Conservation (phyloP, 1,140 invertebrate genomes). For the Ganaspis sp. region DNA sequence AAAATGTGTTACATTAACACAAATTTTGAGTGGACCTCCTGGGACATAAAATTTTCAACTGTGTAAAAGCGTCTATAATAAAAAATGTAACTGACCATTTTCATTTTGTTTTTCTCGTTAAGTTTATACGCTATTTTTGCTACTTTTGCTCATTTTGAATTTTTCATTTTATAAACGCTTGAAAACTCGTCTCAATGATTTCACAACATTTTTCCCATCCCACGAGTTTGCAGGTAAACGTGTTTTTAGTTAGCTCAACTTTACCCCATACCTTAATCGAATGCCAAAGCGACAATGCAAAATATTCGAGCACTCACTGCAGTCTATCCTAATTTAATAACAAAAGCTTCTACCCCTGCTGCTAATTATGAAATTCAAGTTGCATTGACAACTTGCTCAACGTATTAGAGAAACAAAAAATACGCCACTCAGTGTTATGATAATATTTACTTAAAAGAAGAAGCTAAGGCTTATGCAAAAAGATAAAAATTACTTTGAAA, state of each 20-base stretch:
- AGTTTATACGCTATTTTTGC: no score
- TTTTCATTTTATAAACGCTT: background rate
- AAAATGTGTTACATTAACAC: no score
- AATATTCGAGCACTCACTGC: background rate
- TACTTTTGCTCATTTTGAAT: no score
- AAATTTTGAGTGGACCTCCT: no score
- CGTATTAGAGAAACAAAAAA: background rate
- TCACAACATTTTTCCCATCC: background rate
- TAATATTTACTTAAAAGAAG: no score
- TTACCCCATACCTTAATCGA: background rate
- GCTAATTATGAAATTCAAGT: background rate
- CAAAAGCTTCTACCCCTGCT: background rate
- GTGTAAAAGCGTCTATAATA: no score
- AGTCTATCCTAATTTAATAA: background rate
- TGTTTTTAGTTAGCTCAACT: constrained; percentile 6
- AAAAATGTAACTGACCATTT: background rate
- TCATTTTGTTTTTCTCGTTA: background rate
- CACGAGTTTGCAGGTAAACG: background rate
- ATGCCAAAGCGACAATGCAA: background rate
- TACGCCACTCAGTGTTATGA: no score
- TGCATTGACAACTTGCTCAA: background rate
- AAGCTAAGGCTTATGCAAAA: no score
- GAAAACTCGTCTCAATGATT: background rate
- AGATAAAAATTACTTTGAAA: no score
- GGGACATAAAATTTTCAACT: no score